Evolutionary conservation across 23 tunicate species (phyloP), one percentile per base, ranked within the genome.

Genomic region (Ascidia mentula): DNA sequence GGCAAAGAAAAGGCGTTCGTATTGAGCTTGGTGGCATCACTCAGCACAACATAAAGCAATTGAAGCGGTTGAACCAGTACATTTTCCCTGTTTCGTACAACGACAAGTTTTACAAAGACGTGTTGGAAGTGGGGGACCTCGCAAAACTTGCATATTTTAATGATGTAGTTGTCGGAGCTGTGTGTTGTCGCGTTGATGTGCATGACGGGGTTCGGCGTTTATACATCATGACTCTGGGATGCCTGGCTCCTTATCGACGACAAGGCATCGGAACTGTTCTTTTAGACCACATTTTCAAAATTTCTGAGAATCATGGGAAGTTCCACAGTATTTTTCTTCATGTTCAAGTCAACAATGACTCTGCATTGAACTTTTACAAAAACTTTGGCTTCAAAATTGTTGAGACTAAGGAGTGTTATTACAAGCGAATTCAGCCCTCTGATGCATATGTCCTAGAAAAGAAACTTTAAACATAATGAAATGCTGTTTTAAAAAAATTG

Each of bases 181-280:
- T 93, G 0, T 89, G 98, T 45, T 93, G 98, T 88, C 89, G 98
- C 8, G 80, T 93, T 32, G 89, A 93, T 72, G 70, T 74, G 3
- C 40, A 60, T 32, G 81, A 90, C 46, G 91, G 91, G 22, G 80
- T 69, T 0, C 82, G 82, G 34, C 80, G 92, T n/a, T 76, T 90
- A 32, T 95, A 95, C 73, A 95, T 95, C 31, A 95, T 95, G 99
- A 95, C 99, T 26, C 85, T 95, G 17, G 99, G 99, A 15, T 95
- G 99, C 69, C 38, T 95, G 59, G 96, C 92, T 34, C 88, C 91
- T 32, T 95, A 95, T 74, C 79, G 99, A 38, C 46, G 91, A 36
- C 91, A 79, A 37, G 99, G 99, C 17, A 81, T 95, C 34, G 99
- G 99, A 35, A 82, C 92, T 26, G 88, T 82, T 35, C 77, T 95